Percentiles rank a stretch among this genome's conserved stretches.
Conservation (phyloP, 2,113 vertebrate genomes). For the Otolemur garnettii region DNA sequence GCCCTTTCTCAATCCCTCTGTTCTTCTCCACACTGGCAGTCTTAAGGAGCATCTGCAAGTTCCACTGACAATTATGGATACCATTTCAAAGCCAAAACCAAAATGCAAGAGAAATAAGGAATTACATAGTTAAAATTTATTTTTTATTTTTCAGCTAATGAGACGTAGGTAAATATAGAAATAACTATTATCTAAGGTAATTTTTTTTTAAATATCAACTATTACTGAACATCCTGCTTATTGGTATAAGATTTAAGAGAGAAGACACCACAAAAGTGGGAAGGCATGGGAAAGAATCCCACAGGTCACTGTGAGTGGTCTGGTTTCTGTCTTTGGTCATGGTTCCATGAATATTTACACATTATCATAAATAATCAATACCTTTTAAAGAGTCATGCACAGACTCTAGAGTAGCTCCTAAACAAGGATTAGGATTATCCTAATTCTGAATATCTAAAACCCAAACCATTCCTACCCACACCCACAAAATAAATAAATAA, state of each 20-base stretch:
- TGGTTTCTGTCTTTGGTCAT: neutral
- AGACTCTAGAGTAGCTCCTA: neutral
- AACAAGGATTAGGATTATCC: neutral
- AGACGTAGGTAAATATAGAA: neutral
- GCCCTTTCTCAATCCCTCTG: neutral
- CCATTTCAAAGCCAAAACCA: conserved; percentile 24
- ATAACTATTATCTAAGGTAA: neutral
- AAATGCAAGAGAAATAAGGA: conserved; percentile 14
- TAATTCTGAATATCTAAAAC: neutral
- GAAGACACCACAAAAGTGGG: fast-evolving
- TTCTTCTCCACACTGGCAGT: neutral
- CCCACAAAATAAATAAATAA: too few relatives aligned
- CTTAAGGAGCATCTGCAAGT: neutral
- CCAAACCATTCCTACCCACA: neutral
- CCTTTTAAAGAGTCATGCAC: neutral
- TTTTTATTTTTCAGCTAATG: neutral
- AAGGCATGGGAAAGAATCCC: neutral
- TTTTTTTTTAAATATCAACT: neutral
- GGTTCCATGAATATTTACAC: neutral
- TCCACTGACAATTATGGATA: neutral
- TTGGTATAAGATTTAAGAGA: neutral
- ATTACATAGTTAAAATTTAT: neutral
- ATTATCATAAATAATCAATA: neutral
- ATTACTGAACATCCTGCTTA: neutral
- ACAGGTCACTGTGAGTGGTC: neutral